A percentile compares a stretch with the other conserved stretches of the same genome.
Evolutionary conservation across 2,797 vertebrate genomes (phyloP).

Genomic region (Phoeniculus purpureus): DNA sequence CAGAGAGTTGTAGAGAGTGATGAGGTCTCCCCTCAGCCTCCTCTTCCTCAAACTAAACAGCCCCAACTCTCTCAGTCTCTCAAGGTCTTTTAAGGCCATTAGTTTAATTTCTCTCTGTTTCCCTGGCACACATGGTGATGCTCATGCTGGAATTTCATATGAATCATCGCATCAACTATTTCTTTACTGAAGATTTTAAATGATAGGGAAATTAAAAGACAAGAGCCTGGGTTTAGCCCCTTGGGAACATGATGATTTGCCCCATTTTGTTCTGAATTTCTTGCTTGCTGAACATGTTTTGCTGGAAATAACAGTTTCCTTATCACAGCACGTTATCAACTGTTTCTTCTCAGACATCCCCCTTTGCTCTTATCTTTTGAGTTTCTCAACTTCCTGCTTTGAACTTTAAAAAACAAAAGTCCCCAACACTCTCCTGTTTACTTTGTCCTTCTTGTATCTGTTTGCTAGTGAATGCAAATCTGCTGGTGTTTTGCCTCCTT

Average conservation of each 20-base stretch:
- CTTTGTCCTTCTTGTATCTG: neutral
- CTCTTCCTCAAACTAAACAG: too few species aligned
- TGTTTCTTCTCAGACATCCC: conserved; percentile 16
- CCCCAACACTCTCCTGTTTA: conserved; percentile 24
- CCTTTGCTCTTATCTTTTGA: conserved; percentile 62
- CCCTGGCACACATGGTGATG: neutral
- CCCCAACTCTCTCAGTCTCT: too few species aligned
- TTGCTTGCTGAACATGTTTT: neutral
- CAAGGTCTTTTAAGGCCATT: neutral
- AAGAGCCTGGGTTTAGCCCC: neutral
- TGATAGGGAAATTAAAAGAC: rapidly evolving
- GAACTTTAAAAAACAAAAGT: neutral
- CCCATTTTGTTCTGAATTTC: neutral
- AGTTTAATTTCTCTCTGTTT: neutral
- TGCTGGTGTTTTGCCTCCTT: neutral
- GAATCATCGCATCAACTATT: neutral
- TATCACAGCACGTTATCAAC: conserved; percentile 53
- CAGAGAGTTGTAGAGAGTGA: too few species aligned
- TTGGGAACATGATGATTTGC: neutral
- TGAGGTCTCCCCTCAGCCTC: too few species aligned
- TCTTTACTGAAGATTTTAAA: neutral
- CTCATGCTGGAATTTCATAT: neutral
- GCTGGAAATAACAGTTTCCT: conserved; percentile 36
- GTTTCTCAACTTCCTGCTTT: conserved; percentile 64
- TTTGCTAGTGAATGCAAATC: neutral